These are phyloP conservation scores for Drosophila antonietae DNA, from an alignment of 2,888 invertebrate species.

Conservation along the genomic window DNA sequence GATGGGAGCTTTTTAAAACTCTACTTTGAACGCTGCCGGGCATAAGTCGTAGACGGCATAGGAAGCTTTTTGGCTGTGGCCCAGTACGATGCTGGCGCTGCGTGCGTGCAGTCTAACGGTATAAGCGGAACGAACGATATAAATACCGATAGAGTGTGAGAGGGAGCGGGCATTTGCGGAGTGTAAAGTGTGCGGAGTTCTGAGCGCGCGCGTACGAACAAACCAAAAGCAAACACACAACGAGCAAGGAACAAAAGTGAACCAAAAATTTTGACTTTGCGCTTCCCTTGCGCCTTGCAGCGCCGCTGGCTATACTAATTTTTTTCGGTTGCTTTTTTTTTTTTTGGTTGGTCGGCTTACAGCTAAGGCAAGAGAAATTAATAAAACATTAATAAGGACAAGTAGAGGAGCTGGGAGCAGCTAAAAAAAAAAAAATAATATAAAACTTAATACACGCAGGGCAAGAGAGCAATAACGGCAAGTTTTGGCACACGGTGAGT, in stretches of 20 bases:
- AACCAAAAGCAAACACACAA: constrained; percentile 13
- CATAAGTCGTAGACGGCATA: constrained; percentile 48
- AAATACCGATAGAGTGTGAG: constrained; percentile 17
- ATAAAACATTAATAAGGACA: constrained; percentile 71
- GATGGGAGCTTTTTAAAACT: constrained; percentile 40
- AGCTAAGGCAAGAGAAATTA: constrained; percentile 51
- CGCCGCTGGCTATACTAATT: constrained; percentile 17
- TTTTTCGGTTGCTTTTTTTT: constrained; percentile 39
- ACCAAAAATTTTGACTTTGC: constrained; percentile 48
- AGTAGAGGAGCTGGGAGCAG: constrained; percentile 24
- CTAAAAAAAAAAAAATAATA: constrained; percentile 10
- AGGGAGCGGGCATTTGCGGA: constrained; percentile 27
- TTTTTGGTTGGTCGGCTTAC: constrained; percentile 27
- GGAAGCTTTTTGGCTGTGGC: constrained; percentile 61
- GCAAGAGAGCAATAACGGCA: constrained; percentile 38
- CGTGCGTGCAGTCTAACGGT: constrained; percentile 74
- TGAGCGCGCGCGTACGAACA: constrained; percentile 41
- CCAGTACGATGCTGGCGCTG: constrained; percentile 78
- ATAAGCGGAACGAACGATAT: constrained; percentile 33
- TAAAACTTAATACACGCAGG: neutral
- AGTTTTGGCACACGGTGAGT: constrained; percentile 61
- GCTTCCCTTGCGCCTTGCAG: constrained; percentile 29
- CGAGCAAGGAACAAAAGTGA: constrained; percentile 26
- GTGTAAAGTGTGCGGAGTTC: constrained; percentile 18
- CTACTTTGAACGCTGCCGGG: constrained; percentile 18